These are phyloP conservation scores for Achroia grisella DNA, from an alignment of 1,140 invertebrate species.

Conservation along the genomic window DNA sequence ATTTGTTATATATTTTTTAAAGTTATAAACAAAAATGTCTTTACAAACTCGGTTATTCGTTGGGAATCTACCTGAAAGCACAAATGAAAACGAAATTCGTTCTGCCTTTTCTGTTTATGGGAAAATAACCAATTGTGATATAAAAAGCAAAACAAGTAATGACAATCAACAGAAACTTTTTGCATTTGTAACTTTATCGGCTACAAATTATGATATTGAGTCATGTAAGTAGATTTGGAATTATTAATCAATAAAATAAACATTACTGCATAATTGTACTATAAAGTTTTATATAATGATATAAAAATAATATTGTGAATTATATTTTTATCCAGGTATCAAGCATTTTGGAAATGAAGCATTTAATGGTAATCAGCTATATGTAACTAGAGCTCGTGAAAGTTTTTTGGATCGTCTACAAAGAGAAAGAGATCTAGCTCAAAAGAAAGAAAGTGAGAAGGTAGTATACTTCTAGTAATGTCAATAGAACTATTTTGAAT, in stretches of 20 bases:
- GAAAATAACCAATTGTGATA: constrained; percentile 45
- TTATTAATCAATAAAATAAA: too few species aligned
- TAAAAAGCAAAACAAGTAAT: constrained; percentile 42
- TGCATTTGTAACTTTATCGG: constrained; percentile 49
- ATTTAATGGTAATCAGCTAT: constrained; percentile 41
- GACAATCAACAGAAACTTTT: constrained; percentile 46
- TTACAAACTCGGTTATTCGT: constrained; percentile 49
- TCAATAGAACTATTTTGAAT: too few species aligned
- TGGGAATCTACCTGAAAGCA: constrained; percentile 46
- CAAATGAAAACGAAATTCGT: constrained; percentile 29
- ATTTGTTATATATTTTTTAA: too few species aligned
- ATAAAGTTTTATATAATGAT: too few species aligned
- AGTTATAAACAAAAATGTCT: constrained; percentile 13
- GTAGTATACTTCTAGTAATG: not conserved
- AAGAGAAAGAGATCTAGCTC: constrained; percentile 46
- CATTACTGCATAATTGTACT: too few species aligned
- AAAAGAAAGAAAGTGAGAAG: constrained; percentile 28
- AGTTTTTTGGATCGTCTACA: constrained; percentile 61
- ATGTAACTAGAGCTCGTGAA: constrained; percentile 58
- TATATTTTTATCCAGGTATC: constrained; percentile 30
- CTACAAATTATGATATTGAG: constrained; percentile 42
- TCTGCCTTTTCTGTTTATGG: constrained; percentile 47
- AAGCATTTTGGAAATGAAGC: constrained; percentile 42
- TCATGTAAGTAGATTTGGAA: constrained; percentile 43
- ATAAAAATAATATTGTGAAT: too few species aligned